phyloP scores from a whole-genome alignment of 2,888 invertebrate species.

The Rhamphomyia laevipes region DNA sequence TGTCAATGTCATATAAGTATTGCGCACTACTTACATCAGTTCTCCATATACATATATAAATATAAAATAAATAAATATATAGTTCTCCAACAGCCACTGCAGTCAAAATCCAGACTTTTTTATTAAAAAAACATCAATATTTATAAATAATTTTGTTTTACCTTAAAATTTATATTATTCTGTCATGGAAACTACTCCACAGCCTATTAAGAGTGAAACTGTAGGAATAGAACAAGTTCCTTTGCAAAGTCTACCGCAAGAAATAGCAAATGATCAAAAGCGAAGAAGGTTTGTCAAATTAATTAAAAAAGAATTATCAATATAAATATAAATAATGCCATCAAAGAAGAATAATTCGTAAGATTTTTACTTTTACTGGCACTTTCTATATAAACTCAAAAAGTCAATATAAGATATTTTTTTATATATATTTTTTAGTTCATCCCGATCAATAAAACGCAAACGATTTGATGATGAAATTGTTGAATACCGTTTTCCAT shows the following conservation, averaged over 20 bases:
- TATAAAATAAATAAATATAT: no score
- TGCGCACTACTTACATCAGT: no score
- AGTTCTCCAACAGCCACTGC: no score
- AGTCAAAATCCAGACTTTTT: no score
- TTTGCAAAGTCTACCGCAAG: slow-evolving; percentile 26
- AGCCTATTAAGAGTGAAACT: slow-evolving; percentile 16
- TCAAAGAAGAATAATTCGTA: no score
- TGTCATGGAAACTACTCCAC: slow-evolving; percentile 16
- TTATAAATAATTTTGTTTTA: no score
- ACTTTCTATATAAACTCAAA: background rate
- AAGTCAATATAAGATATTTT: background rate
- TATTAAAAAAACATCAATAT: no score
- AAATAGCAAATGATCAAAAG: slow-evolving; percentile 31
- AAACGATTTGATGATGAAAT: slow-evolving; percentile 95
- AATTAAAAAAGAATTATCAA: background rate
- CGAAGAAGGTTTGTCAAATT: slow-evolving; percentile 27
- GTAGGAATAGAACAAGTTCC: slow-evolving; percentile 15
- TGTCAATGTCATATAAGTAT: no score
- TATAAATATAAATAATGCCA: no score
- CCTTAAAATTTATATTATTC: no score
- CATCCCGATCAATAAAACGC: slow-evolving; percentile 87
- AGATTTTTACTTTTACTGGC: no score
- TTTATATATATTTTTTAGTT: slow-evolving; percentile 43
- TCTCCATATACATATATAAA: no score
- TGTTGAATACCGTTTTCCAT: slow-evolving; percentile 47